These are phyloP conservation scores for Pagrus major DNA, from an alignment of 2,113 vertebrate species.

Conservation along the genomic window DNA sequence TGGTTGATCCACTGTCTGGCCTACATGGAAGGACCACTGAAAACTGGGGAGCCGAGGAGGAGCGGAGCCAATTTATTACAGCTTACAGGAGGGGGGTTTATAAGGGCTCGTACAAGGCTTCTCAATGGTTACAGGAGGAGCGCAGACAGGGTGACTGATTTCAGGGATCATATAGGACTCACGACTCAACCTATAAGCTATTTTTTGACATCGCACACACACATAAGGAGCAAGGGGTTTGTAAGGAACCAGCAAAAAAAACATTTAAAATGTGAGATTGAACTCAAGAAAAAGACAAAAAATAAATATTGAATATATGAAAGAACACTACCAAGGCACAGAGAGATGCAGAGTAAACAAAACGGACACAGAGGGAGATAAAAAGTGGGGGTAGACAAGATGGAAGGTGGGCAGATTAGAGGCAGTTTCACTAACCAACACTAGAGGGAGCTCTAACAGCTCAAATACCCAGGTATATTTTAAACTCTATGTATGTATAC, in stretches of 20 bases:
- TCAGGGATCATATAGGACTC: slow-evolving; percentile 42
- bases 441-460: slow-evolving; percentile 74
- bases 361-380: slow-evolving; percentile 41
- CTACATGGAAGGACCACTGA: slow-evolving; percentile 53
- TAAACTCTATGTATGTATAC: slow-evolving; percentile 72
- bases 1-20: slow-evolving; percentile 63
- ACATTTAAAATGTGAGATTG: slow-evolving; percentile 11
- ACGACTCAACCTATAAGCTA: slow-evolving; percentile 66
- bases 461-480: slow-evolving; percentile 74
- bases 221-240: slow-evolving; percentile 13
- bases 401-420: slow-evolving; percentile 49
- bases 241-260: slow-evolving; percentile 10
- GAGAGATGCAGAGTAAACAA: slow-evolving; percentile 71
- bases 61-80: slow-evolving; percentile 62
- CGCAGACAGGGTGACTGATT: slow-evolving; percentile 44
- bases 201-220: slow-evolving; percentile 56
- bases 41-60: slow-evolving; percentile 48
- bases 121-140: slow-evolving; percentile 52
- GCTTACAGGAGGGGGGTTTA: slow-evolving; percentile 23
- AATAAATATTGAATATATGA: slow-evolving; percentile 39
- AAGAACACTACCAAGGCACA: slow-evolving; percentile 79
- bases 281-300: slow-evolving; percentile 26
- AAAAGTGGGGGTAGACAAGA: slow-evolving; percentile 19
- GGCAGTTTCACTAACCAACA: slow-evolving; percentile 75
- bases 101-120: slow-evolving; percentile 49